phyloP scores from a whole-genome alignment of 1,140 invertebrate genomes.

The Aphidius ervi region DNA sequence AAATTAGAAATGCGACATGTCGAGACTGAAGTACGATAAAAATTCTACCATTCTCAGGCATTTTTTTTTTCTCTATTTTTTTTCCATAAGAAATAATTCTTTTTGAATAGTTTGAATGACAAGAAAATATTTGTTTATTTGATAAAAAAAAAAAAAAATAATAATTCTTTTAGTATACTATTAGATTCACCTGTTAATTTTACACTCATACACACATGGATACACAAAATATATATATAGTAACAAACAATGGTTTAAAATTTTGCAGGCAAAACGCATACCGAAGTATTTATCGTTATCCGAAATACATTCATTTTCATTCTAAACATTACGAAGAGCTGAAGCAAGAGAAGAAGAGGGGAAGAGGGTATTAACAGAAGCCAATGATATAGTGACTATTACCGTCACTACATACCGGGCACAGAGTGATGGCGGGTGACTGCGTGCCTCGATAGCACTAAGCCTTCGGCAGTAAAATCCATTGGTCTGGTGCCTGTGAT shows the following conservation, averaged over 20 bases:
- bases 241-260: conserved; percentile 33
- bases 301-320: conserved; percentile 56
- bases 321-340: conserved; percentile 46
- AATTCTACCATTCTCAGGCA: background rate
- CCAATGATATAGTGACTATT: conserved; percentile 56
- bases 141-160: conserved; percentile 12
- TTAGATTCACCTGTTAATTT: conserved; percentile 48
- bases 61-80: too few relatives aligned
- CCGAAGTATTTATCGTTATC: conserved; percentile 50
- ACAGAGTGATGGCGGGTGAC: conserved; percentile 54
- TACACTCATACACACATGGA: background rate
- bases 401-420: conserved; percentile 53
- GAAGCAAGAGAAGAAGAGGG: conserved; percentile 26
- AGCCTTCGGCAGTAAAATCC: conserved; percentile 53
- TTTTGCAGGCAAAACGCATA: conserved; percentile 18
- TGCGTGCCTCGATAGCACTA: conserved; percentile 54
- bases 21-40: conserved; percentile 25
- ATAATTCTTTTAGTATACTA: conserved; percentile 22
- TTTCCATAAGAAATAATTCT: too few relatives aligned
- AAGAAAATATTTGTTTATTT: conserved; percentile 4
- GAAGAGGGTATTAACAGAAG: conserved; percentile 48
- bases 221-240: conserved; percentile 17
- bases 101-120: conserved; percentile 1
- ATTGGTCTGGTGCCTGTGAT: conserved; percentile 52
- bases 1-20: conserved; percentile 41